Conservation (phyloP, 2,797 vertebrate species). For the Echeneis naucrates region DNA sequence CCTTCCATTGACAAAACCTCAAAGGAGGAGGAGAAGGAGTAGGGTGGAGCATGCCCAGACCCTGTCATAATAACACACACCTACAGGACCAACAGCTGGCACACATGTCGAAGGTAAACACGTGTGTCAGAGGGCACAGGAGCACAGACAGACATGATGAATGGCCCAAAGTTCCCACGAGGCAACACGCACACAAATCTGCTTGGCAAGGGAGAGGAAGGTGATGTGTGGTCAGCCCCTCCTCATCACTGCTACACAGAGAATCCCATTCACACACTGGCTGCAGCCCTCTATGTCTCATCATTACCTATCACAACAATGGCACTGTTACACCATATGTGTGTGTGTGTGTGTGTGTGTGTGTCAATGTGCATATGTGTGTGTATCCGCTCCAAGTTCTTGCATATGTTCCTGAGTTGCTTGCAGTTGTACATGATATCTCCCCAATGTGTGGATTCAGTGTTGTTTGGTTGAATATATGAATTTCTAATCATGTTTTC, state of each 20-base stretch:
- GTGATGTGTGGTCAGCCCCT: slow-evolving; percentile 79
- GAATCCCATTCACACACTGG: slow-evolving; percentile 77
- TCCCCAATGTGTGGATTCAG: neutral
- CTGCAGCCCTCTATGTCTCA: slow-evolving; percentile 61
- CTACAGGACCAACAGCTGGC: slow-evolving; percentile 69
- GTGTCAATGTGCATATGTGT: neutral
- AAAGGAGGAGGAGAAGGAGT: slow-evolving; percentile 54
- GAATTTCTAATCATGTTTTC: neutral
- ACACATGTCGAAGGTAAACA: slow-evolving; percentile 83
- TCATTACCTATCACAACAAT: slow-evolving; percentile 78
- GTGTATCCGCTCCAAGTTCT: neutral
- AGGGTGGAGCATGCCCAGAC: slow-evolving; percentile 66
- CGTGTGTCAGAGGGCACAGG: slow-evolving; percentile 79
- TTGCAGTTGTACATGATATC: too few species aligned
- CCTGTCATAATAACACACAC: slow-evolving; percentile 81
- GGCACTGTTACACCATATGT: slow-evolving; percentile 51
- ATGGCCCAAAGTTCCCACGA: slow-evolving; percentile 80
- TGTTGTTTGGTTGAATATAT: neutral
- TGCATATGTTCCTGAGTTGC: neutral
- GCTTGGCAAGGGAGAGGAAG: slow-evolving; percentile 62
- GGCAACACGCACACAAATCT: slow-evolving; percentile 73
- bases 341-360: slow-evolving; percentile 23
- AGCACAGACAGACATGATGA: slow-evolving; percentile 85
- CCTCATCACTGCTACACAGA: slow-evolving; percentile 72
- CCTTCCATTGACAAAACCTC: slow-evolving; percentile 71